Evolutionary conservation across 2,113 vertebrate species (phyloP), one percentile per base, ranked within the genome.

Genomic region (Accipiter cooperii): DNA sequence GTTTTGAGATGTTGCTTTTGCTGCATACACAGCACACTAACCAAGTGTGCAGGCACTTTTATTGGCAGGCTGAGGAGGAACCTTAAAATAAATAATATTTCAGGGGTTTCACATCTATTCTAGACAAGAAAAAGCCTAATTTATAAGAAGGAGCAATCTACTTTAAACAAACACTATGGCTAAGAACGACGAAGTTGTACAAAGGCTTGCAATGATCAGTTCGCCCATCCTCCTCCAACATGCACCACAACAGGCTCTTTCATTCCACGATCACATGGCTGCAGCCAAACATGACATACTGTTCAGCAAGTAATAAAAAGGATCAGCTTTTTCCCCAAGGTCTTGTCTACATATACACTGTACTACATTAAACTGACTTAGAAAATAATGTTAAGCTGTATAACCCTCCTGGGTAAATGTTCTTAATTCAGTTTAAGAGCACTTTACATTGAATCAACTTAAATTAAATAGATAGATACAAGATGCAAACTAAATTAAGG

Each of bases 281-380:
- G 83, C 75, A 96, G 87, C 44, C 85, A 88, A 94, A 97, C 86
- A 86, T 58, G 68, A 94, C 90, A 95, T 40, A 84, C 64, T 86
- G 85, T 77, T 96, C 90, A 96, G 93, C 76, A 88, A 88, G 71
- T 93, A 96, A 96, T 96, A 86, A 97, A 97, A 97, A 92, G 90
- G 86, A 97, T 94, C 90, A 93, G 83, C 86, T 81, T 84, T 90
- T 90, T 70, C 95, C 96, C 92, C 75, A 93, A 95, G 96, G 96
- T 90, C 95, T 96, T 81, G 83, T 92, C 96, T 89, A 92, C 42
- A 58, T 71, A 94, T 13, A 95, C 51, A 31, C 76, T 58, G 83
- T 46, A 93, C 60, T 84, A 97, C 95, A 96, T 92, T 92, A 95
- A 95, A 93, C 57, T 86, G 71, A 93, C 51, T 95, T 78, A 42